Evolutionary conservation across 1,140 invertebrate genomes (phyloP).

Genomic region (Phocides pigmalion): DNA sequence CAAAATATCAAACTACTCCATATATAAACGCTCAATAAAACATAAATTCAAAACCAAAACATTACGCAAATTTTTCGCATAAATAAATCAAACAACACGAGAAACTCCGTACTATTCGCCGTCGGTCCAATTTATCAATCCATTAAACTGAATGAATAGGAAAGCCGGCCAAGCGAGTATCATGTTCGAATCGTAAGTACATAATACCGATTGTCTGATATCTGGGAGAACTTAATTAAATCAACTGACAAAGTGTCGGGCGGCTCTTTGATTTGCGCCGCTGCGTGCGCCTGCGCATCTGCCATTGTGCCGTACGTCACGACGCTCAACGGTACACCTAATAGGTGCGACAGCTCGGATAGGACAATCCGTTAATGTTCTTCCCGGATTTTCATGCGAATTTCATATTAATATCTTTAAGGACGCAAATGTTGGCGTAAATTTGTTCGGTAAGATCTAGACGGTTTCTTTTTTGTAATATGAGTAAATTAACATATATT

Average conservation of each 20-base stretch:
- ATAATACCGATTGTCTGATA: conserved; percentile 30
- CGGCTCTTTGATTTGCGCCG: conserved; percentile 27
- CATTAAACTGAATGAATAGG: conserved; percentile 32
- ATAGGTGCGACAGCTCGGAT: background rate
- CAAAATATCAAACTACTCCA: too few relatives aligned
- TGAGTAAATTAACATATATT: too few relatives aligned
- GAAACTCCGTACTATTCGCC: conserved; percentile 8
- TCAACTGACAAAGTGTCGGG: conserved; percentile 30
- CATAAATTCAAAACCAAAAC: background rate
- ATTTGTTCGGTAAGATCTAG: too few relatives aligned
- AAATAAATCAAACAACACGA: conserved; percentile 16
- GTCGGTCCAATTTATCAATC: conserved; percentile 34
- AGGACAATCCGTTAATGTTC: conserved; percentile 3
- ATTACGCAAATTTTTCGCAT: conserved; percentile 22
- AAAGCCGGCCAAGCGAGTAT: conserved; percentile 22
- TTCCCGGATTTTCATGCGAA: background rate
- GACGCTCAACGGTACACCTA: conserved; percentile 10
- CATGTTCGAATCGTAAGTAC: conserved; percentile 30
- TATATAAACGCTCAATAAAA: background rate
- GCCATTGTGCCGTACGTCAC: conserved; percentile 29
- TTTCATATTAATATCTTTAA: background rate
- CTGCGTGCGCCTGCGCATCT: conserved; percentile 10
- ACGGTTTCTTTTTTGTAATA: too few relatives aligned
- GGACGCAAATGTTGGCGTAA: background rate
- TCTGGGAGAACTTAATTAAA: conserved; percentile 33